Evolutionary conservation across 2,797 vertebrate genomes (phyloP).

Genomic region (Mareca penelope): DNA sequence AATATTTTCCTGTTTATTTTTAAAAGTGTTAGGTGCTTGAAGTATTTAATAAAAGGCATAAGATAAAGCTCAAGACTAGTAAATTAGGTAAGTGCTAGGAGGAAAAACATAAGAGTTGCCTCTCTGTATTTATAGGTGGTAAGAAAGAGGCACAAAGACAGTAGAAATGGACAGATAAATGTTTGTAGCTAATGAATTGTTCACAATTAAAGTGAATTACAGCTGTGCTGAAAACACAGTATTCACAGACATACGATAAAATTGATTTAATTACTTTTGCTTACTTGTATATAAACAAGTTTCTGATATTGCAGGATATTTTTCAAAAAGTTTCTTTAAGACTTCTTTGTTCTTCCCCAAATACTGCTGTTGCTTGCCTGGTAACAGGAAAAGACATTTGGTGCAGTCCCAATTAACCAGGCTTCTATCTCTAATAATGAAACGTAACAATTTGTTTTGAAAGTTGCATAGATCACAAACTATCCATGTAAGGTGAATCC

Average conservation of each 20-base stretch:
- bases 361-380: background rate
- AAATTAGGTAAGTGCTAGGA: background rate
- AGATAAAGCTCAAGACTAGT: background rate
- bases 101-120: background rate
- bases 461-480: slow-evolving; percentile 12
- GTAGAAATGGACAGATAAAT: background rate
- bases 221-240: slow-evolving; percentile 3
- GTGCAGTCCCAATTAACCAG: background rate
- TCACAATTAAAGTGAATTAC: background rate
- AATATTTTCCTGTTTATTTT: background rate
- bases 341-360: background rate
- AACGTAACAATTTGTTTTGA: background rate
- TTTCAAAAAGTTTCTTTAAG: background rate
- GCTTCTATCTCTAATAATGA: slow-evolving; percentile 2
- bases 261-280: background rate
- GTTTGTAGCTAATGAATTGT: background rate
- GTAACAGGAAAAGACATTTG: background rate
- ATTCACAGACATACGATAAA: background rate
- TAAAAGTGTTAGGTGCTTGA: background rate
- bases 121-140: background rate
- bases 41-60: background rate
- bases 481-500: background rate
- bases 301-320: background rate
- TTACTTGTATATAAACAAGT: background rate
- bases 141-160: background rate